Base-by-base conservation (phyloP, 2,113 vertebrate genomes). In the Amia ocellicauda region DNA sequence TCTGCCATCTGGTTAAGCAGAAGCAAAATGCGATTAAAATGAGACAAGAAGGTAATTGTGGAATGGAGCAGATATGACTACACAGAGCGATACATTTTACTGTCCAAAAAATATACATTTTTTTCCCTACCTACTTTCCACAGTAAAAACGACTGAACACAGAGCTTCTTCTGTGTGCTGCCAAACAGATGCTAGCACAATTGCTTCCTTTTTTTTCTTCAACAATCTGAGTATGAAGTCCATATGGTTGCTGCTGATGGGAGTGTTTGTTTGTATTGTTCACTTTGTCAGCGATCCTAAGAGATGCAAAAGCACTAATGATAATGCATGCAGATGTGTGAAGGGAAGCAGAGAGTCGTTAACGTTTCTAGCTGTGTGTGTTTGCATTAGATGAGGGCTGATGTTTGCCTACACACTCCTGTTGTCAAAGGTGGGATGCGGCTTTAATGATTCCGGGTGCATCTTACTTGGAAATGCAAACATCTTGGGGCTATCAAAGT, bases 261-360 rank as follows among this genome's bases (percentile, higher is more conserved):
- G 79, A 80, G 79, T 83, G 83, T 88, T 88, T 85, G 84, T 87
- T 82, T 82, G 82, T 85, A 88, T 89, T 89, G 88, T 88, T 86
- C 86, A 88, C 83, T 89, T 88, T 87, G 87, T 90, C 86, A 89
- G 86, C 84, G 75, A 81, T 86, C 80, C 84, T 85, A 78, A 68
- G 81, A 72, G 78, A 83, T 80, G 82, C 62, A 69, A 72, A 77
- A 79, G 70, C 70, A 72, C 84, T 89, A 86, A 89, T 89, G 87
- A 87, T 88, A 87, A 88, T 85, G 83, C 81, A 74, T 85, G 87
- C 88, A 90, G 88, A 88, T 89, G 88, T 88, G 86, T 78, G 67
- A 49, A 69, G 79, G 71, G 77, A 72, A 78, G 79, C 72, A 75
- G 80, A n/a, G n/a, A 78, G 73, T 84, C 81, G 81, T 83, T 83